Evolutionary conservation across 2,888 invertebrate genomes (phyloP).

Genomic region (Idaea straminata): DNA sequence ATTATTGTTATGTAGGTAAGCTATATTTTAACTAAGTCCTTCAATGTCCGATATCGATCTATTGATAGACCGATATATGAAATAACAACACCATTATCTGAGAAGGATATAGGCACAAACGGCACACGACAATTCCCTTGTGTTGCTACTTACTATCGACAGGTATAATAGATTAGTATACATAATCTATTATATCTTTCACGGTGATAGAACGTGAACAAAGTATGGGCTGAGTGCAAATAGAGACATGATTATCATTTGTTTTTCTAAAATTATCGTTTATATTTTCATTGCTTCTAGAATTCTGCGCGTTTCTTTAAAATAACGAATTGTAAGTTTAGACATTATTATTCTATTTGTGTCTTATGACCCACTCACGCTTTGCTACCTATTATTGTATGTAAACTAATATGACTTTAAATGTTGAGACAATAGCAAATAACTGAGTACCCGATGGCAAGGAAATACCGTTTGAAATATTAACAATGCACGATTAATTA

Average conservation of each 20-base stretch:
- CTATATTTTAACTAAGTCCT: background rate
- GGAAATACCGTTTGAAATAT: background rate
- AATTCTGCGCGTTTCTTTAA: background rate
- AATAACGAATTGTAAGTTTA: background rate
- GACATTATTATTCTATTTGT: background rate
- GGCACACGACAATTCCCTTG: background rate
- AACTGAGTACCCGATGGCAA: background rate
- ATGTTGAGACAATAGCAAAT: background rate
- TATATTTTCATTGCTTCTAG: background rate
- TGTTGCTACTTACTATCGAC: background rate
- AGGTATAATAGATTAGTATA: background rate
- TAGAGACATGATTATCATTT: background rate
- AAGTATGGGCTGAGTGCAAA: background rate
- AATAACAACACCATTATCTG: background rate
- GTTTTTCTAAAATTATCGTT: background rate
- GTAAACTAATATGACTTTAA: background rate
- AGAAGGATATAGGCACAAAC: background rate
- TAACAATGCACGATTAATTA: slow-evolving; percentile 8
- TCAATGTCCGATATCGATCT: background rate
- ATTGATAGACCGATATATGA: background rate
- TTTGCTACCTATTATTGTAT: slow-evolving; percentile 2
- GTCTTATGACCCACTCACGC: background rate
- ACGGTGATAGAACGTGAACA: background rate
- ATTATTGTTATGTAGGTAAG: background rate
- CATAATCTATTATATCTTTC: background rate